Evolutionary conservation across 2,888 invertebrate genomes (phyloP), one percentile per base, ranked within the genome.

Genomic region (Pharmacophagus antenor): DNA sequence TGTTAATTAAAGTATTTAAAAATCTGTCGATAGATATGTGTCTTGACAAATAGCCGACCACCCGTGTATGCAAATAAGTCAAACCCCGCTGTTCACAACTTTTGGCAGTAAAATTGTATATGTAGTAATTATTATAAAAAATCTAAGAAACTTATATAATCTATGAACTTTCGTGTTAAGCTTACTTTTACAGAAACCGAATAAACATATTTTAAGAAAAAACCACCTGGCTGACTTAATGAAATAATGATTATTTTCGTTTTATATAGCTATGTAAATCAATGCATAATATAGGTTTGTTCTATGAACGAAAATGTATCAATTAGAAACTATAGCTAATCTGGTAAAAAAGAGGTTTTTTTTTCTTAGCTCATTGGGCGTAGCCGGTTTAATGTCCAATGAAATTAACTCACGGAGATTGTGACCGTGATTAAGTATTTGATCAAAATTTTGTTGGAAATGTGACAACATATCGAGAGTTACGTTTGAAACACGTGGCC

Each of bases 401-500:
- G 42, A 37, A 48, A 48, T 48, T 48, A 31, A 37, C n/a, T 48
- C 21, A 48, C 48, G 22, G 37, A 25, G 22, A 49, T 56, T 56
- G 56, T 21, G 22, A 41, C 41, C 18, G 25, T 49, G 56, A 56
- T 56, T 49, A 56, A 56, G 48, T 22, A 54, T 48, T 21, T 31
- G 54, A 50, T 22, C 46, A 7, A 12, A 46, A 41, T n/a, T n/a
- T 58, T 53, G 15, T 41, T 51, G 25, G 44, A 59, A 54, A 54
- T 49, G 54, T 54, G 48, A 48, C 58, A 44, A 42, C 54, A 41
- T 48, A 54, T 59, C 53, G 44, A 1, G 44, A 51, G 18, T 21
- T 47, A 12, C 27, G 46, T 18, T 59, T 49, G 44, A 21, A 54
- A 59, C 55, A 50, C 54, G 18, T 20, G 55, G 44, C 59, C 54